Base-by-base conservation (phyloP, 2,888 invertebrate genomes). In the Brachylomia viminalis region DNA sequence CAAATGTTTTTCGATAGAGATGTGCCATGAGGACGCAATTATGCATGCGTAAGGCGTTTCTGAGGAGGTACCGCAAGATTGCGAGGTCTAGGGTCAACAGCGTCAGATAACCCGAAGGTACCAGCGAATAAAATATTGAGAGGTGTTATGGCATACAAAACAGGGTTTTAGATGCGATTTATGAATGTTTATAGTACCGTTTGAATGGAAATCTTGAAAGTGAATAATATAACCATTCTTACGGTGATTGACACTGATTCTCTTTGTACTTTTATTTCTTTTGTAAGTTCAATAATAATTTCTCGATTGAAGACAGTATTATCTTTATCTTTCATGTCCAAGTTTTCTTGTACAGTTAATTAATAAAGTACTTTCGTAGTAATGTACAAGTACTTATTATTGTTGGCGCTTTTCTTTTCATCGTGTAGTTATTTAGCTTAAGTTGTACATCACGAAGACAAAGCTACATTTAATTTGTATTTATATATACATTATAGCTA, bases 61-160 rank as follows among this genome's bases (percentile, higher is more conserved):
- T 90, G 84, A 91, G 88, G 87, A 91, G 91, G 91, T 91, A 91
- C 90, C 89, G 90, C 89, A 91, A 93, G 93, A 93, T 93, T 91
- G 92, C 90, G 87, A 90, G 94, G 93, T 94, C 93, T 76, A 88
- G 89, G 94, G 94, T 94, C 95, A 95, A 93, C 91, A 92, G 92
- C 93, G 91, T 90, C 88, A 90, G 93, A 92, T 92, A 92, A 90
- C 92, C 93, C 87, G 86, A 89, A 90, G 89, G 87, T 91, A 90
- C 89, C 83, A 88, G 84, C 91, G 91, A 91, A 92, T 92, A 92
- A 92, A 92, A 92, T 92, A 93, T 92, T 91, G 90, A 91, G 90
- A 89, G 88, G 90, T 89, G 88, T 89, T 90, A 89, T 88, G 85
- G 91, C 91, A 92, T 91, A 90, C 90, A 91, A 91, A 92, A 89